Percentiles rank a stretch among this genome's conserved stretches.
Conservation (phyloP, 2,113 vertebrate genomes). For the Nesospiza acunhae region DNA sequence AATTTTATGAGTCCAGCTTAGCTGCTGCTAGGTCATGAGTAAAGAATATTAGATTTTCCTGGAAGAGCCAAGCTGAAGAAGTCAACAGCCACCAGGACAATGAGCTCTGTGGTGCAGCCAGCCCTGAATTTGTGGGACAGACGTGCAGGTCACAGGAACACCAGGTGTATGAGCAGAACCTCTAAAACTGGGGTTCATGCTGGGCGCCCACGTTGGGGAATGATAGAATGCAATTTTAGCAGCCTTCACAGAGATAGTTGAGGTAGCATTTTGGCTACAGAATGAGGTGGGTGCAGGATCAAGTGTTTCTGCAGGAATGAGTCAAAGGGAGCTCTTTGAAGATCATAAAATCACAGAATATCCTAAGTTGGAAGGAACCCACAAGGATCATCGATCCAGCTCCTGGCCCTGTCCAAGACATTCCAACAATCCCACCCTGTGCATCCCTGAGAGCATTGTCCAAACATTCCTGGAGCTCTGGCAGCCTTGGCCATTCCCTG, state of each 20-base stretch:
- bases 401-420: not conserved
- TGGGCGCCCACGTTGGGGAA: accelerated
- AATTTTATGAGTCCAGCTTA: not conserved
- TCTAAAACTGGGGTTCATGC: not conserved
- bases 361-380: not conserved
- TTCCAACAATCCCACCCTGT: not conserved
- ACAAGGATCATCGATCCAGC: accelerated
- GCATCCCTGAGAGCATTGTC: accelerated
- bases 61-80: not conserved
- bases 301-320: not conserved
- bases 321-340: not conserved
- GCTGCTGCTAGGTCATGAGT: not conserved
- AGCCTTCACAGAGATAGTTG: accelerated
- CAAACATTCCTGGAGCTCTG: not conserved
- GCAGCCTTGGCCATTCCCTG: not conserved
- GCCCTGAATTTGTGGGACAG: accelerated
- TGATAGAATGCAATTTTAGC: not conserved
- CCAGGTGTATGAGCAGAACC: accelerated
- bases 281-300: not conserved
- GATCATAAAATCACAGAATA: not conserved
- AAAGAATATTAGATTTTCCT: not conserved
- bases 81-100: accelerated
- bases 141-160: accelerated
- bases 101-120: not conserved
- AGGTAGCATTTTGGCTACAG: not conserved